Percentiles rank a stretch among this genome's conserved stretches.
Evolutionary conservation across 1,140 invertebrate species (phyloP).

Genomic region (Oreohelix idahoensis): DNA sequence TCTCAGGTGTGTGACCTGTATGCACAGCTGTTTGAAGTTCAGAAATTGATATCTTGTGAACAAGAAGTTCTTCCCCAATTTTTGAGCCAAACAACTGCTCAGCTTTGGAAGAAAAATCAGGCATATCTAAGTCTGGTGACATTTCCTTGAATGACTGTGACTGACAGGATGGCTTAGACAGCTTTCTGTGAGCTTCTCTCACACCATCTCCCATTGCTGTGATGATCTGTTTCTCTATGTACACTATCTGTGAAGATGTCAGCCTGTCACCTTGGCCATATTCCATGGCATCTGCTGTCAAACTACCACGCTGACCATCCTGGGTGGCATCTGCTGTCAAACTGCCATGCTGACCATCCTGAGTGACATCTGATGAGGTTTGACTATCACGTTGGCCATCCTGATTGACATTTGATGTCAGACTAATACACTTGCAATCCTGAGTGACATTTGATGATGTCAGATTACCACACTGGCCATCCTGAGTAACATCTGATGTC

Average conservation of each 20-base stretch:
- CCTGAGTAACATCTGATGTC: neutral
- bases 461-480: neutral
- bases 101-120: neutral
- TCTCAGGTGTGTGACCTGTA: neutral
- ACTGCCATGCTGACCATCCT: neutral
- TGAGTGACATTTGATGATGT: neutral
- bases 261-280: slow-evolving; percentile 3
- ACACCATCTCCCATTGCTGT: slow-evolving; percentile 22
- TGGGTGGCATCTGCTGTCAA: neutral
- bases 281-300: neutral
- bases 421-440: neutral
- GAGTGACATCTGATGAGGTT: neutral
- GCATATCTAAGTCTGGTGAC: neutral
- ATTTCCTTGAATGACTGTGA: neutral
- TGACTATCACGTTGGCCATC: neutral
- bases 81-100: neutral
- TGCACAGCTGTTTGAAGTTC: too few relatives aligned
- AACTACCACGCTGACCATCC: neutral
- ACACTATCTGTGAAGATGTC: too few relatives aligned
- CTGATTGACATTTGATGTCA: neutral
- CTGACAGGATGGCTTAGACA: neutral
- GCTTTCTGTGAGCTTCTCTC: neutral
- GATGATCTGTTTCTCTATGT: neutral
- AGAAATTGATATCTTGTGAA: neutral
- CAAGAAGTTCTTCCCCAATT: neutral